Evolutionary conservation across 1,140 invertebrate species (phyloP).

Genomic region (Plectus sambesii): DNA sequence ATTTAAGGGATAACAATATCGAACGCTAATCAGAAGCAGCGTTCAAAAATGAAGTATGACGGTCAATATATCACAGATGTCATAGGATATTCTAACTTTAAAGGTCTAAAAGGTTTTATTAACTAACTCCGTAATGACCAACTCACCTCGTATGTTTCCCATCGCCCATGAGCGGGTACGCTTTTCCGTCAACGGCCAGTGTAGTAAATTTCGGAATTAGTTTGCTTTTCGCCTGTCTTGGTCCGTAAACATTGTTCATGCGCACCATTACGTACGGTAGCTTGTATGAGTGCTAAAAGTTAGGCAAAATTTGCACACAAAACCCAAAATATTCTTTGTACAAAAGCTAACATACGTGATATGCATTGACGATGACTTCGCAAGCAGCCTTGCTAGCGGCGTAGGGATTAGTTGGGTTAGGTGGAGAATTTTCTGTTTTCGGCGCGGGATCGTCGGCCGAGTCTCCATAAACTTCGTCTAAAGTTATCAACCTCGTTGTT

Average conservation of each 20-base stretch:
- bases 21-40: too few species aligned
- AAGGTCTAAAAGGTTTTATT: too few species aligned
- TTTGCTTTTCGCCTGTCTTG: constrained; percentile 43
- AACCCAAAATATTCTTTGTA: not conserved
- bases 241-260: constrained; percentile 46
- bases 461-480: constrained; percentile 44
- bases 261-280: constrained; percentile 46
- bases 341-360: constrained; percentile 27
- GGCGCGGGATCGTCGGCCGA: constrained; percentile 32
- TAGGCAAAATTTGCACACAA: too few species aligned
- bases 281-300: constrained; percentile 46
- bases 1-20: too few species aligned
- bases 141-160: constrained; percentile 37
- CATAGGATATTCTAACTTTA: not conserved
- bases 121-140: too few species aligned
- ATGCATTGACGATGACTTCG: constrained; percentile 38
- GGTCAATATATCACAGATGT: constrained; percentile 8
- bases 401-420: constrained; percentile 45
- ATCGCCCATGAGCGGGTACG: constrained; percentile 46
- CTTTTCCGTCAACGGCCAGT: constrained; percentile 42
- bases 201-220: constrained; percentile 45
- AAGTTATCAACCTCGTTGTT: too few species aligned
- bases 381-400: constrained; percentile 44
- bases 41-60: constrained; percentile 8
- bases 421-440: constrained; percentile 35